Conservation (phyloP, 2,113 vertebrate genomes). For the Chamaea fasciata region DNA sequence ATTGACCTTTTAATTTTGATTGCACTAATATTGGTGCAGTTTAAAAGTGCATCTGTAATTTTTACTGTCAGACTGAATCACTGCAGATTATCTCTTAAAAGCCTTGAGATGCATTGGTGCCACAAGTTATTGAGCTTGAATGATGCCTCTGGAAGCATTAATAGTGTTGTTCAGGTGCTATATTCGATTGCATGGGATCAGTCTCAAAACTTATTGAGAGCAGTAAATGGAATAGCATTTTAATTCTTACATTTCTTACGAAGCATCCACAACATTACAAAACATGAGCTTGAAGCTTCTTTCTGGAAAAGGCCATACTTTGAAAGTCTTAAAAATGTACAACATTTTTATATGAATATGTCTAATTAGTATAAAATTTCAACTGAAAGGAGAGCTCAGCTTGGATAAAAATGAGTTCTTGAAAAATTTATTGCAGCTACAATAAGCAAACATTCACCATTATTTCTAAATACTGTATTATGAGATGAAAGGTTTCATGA, state of each 20-base stretch:
- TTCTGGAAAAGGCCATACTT: not conserved
- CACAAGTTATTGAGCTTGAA: not conserved
- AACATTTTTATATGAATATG: not conserved
- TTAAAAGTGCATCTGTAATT: not conserved
- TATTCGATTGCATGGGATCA: not conserved
- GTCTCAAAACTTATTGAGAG: not conserved
- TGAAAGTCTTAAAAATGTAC: not conserved
- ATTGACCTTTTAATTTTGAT: not conserved
- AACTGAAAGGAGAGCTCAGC: not conserved
- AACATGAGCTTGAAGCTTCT: not conserved
- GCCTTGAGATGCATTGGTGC: not conserved
- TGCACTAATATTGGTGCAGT: not conserved
- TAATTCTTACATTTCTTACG: not conserved
- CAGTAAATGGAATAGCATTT: not conserved
- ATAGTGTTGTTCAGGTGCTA: not conserved
- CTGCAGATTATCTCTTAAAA: not conserved
- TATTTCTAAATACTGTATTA: not conserved
- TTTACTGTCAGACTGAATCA: not conserved
- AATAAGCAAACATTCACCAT: not conserved
- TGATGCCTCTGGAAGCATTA: not conserved
- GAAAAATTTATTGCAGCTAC: not conserved
- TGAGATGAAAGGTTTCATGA: conserved; percentile 9
- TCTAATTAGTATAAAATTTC: not conserved
- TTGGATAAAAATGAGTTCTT: not conserved
- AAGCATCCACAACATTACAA: not conserved